Evolutionary conservation across 2,888 invertebrate genomes (phyloP), one percentile per base, ranked within the genome.

Genomic region (Athrips mouffetella): DNA sequence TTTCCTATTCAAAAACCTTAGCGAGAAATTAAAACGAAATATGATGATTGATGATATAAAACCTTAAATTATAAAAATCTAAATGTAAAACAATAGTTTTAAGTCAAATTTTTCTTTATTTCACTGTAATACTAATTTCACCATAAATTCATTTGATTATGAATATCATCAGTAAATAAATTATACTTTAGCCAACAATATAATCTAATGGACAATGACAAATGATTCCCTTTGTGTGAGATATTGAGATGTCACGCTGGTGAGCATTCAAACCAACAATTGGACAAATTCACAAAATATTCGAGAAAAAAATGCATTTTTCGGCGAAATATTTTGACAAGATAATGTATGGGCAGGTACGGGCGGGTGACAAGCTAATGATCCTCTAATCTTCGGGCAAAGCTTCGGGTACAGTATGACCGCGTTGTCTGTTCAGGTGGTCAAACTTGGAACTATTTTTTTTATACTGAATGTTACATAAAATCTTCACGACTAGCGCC

Each of bases 261-360:
- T 59, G 63, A 53, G 63, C 66, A 70, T 79, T 80, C 74, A 60
- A 60, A 49, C 53, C 65, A 67, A 76, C 78, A 78, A 83, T 80
- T 76, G 75, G 65, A 70, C 77, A 81, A 84, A 83, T 84, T 80
- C 78, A 80, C 80, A 63, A 77, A 80, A 76, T 78, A 70, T 65
- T 58, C 21, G 41, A 63, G 59, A 75, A 70, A 81, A 77, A 76
- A 68, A 65, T 54, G 18, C 27, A 48, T 44, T 42, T 42, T 42
- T 69, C 69, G 70, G 67, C 71, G 85, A 84, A 88, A 86, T 87
- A 86, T 88, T 88, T 84, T 87, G 88, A 87, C 87, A 87, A 73
- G 70, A 79, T 83, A 86, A 87, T 86, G 78, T 74, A 82, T 79
- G 67, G 74, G 69, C 81, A 78, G 82, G 85, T 80, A 76, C 51